Evolutionary conservation across 2,797 vertebrate species (phyloP).

Genomic region (Coregonus suidteri): DNA sequence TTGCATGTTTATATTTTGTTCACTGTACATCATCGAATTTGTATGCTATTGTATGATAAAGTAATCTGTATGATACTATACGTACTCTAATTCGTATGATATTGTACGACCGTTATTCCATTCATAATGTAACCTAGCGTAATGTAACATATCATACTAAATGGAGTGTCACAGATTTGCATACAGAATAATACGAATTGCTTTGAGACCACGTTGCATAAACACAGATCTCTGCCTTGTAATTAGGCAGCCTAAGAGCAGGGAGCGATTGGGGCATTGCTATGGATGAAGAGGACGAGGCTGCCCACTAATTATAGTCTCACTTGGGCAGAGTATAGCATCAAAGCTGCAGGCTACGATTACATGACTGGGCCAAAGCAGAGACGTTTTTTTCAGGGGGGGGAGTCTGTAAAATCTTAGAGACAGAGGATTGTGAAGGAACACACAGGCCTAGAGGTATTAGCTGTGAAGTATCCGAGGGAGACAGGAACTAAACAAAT

Average conservation of each 20-base stretch:
- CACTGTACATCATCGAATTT: too few relatives aligned
- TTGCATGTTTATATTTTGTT: too few relatives aligned
- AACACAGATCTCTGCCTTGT: constrained; percentile 17
- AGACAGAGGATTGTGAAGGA: neutral
- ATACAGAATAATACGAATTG: too few relatives aligned
- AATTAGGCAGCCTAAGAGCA: constrained; percentile 24
- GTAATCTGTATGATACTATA: constrained; percentile 14
- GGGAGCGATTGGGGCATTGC: constrained; percentile 8
- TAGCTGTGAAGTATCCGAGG: neutral
- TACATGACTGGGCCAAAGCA: constrained; percentile 9
- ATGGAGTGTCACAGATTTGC: too few relatives aligned
- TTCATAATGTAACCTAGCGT: too few relatives aligned
- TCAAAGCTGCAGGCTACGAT: constrained; percentile 14
- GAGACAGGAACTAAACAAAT: neutral
- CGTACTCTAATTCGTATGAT: too few relatives aligned
- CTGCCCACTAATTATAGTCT: constrained; percentile 28
- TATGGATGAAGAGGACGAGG: constrained; percentile 20
- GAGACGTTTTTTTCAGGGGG: too few relatives aligned
- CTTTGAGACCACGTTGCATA: neutral
- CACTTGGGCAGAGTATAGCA: constrained; percentile 23
- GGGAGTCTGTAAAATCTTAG: neutral
- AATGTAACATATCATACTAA: too few relatives aligned
- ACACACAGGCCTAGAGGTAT: neutral
- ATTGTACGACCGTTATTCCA: too few relatives aligned
- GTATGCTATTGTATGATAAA: neutral